phyloP scores from a whole-genome alignment of 2,888 invertebrate genomes.

The Scaeva pyrastri region DNA sequence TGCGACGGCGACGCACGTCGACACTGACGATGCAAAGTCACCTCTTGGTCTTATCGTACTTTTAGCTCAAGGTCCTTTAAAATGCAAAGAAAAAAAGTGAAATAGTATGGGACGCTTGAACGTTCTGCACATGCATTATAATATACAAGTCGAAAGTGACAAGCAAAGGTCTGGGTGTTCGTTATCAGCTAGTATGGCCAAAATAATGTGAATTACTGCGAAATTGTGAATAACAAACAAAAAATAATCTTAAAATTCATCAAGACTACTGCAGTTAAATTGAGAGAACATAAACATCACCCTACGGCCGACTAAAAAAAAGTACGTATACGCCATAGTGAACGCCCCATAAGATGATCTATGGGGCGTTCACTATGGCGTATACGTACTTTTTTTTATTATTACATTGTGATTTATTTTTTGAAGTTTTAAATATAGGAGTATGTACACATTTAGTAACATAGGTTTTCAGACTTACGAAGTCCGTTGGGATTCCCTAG shows the following conservation, averaged over 20 bases:
- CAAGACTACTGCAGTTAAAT: constrained; percentile 15
- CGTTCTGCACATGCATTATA: not conserved
- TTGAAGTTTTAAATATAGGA: too few species aligned
- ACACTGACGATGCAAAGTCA: constrained; percentile 17
- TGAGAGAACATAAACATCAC: constrained; percentile 1
- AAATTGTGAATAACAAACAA: constrained; percentile 18
- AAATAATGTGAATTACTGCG: constrained; percentile 59
- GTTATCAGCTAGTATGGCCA: constrained; percentile 61
- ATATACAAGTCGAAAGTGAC: not conserved
- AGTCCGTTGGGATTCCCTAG: too few species aligned
- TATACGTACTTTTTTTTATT: too few species aligned
- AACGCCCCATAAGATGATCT: too few species aligned
- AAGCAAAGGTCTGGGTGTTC: constrained; percentile 26
- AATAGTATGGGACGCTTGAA: too few species aligned
- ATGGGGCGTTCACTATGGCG: too few species aligned
- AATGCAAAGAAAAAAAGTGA: constrained; percentile 51
- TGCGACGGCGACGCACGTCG: not conserved
- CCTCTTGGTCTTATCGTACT: constrained; percentile 70
- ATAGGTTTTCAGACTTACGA: too few species aligned
- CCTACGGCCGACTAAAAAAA: not conserved
- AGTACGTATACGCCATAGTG: too few species aligned
- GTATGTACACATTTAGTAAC: too few species aligned
- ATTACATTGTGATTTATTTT: too few species aligned
- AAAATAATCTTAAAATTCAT: not conserved
- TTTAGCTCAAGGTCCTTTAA: constrained; percentile 71